Base-by-base conservation (phyloP, 2,888 invertebrate species). In the Alviniconcha strummeri region DNA sequence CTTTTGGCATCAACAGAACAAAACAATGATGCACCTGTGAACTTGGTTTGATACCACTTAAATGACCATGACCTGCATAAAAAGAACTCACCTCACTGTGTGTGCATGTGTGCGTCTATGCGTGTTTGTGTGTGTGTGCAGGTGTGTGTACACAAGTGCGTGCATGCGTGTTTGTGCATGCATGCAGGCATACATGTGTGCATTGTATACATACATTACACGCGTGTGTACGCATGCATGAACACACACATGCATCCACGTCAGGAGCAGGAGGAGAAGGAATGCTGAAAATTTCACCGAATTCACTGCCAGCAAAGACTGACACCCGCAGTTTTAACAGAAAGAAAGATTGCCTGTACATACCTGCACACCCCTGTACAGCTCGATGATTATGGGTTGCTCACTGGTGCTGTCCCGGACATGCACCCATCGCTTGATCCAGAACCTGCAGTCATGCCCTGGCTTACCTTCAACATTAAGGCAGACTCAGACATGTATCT, bases 351-450 rank as follows among this genome's bases (percentile, higher is more conserved):
- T 36, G 36, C 17, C n/a, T n/a, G 11, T 15, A 56, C 17, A n/a
- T 84, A 90, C 89, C 88, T 89, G 87, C 19, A 87, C 84, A 13
- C 88, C 85, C 64, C 85, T 86, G 85, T 89, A 90, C 36, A 90
- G 75, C 78, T 88, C 85, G 52, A 89, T 72, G 71, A 85, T 81
- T 78, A 88, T 85, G n/a, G 88, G 88, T 57, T 86, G 86, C 54
- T 80, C 64, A 72, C 87, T 87, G 54, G 88, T 84, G 19, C 85
- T 77, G 79, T 90, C 90, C 57, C 60, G 80, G 17, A 90, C 54
- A n/a, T 88, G 88, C 8, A 90, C 52, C 90, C 90, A 90, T 74
- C 88, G 84, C 69, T 87, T 85, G 60, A 89, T 81, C 89, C 89
- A 90, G 81, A 88, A 90, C 17, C 86, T 88, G 36, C 36, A 36